A percentile compares a stretch with the other conserved stretches of the same genome.
Evolutionary conservation across 35 echinoderm and acorn worm genomes (phyloP).

Genomic region (Strongylocentrotus purpuratus): DNA sequence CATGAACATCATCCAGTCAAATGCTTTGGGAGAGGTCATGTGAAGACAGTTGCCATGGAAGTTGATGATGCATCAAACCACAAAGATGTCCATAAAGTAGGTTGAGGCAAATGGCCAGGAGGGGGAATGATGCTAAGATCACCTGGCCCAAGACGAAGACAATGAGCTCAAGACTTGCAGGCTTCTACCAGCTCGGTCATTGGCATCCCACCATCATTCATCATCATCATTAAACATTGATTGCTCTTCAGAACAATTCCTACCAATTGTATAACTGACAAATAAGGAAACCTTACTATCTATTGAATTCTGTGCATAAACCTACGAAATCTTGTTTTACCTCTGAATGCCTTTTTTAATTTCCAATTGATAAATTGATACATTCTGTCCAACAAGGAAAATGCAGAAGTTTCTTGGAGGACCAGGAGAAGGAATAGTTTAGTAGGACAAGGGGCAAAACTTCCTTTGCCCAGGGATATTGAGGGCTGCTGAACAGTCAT

Average conservation of each 20-base stretch:
- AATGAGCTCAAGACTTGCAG: neutral
- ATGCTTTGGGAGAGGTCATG: neutral
- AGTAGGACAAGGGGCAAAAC: neutral
- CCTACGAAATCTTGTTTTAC: neutral
- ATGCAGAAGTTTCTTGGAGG: neutral
- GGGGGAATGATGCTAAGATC: neutral
- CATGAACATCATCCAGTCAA: neutral
- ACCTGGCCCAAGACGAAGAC: neutral
- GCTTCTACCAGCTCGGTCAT: neutral
- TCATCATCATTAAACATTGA: neutral
- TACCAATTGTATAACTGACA: neutral
- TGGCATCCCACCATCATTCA: neutral
- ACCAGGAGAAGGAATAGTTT: neutral
- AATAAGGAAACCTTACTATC: neutral
- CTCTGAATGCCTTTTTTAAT: neutral
- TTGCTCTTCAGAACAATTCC: neutral
- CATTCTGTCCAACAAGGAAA: no score
- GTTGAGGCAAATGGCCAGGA: neutral
- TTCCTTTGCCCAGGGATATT: neutral
- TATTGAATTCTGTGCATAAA: neutral
- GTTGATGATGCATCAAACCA: conserved; percentile 10
- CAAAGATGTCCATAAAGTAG: neutral
- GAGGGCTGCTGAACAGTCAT: neutral
- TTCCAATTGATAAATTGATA: no score
- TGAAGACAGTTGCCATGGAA: neutral